phyloP scores from a whole-genome alignment of 2,888 invertebrate species.

The Boloria selene region DNA sequence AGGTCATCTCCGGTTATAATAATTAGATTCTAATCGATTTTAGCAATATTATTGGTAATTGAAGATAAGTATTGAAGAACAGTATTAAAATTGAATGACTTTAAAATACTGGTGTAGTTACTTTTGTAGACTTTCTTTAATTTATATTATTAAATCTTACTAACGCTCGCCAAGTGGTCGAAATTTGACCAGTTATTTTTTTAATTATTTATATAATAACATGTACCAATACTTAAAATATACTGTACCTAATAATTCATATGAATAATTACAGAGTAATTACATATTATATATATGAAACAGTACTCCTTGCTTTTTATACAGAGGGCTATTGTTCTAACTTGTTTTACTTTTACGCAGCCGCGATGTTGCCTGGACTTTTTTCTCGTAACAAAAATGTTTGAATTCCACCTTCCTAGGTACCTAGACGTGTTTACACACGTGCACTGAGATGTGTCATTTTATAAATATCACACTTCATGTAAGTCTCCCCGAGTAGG shows the following conservation, averaged over 20 bases:
- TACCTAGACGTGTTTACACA: constrained; percentile 26
- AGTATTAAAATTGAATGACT: too few relatives aligned
- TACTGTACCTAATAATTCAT: too few relatives aligned
- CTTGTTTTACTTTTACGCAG: constrained; percentile 30
- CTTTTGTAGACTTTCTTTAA: too few relatives aligned
- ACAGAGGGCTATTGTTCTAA: constrained; percentile 27
- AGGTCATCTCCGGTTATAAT: constrained; percentile 4
- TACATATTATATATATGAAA: constrained; percentile 11
- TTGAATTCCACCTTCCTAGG: constrained; percentile 24
- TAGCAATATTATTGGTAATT: not conserved
- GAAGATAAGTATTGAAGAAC: too few relatives aligned
- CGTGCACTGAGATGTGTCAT: constrained; percentile 23
- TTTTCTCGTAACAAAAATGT: constrained; percentile 27
- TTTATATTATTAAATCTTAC: too few relatives aligned
- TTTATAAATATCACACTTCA: constrained; percentile 11
- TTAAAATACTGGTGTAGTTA: too few relatives aligned
- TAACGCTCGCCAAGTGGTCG: too few relatives aligned
- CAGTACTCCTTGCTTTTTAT: constrained; percentile 16
- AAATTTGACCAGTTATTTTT: too few relatives aligned
- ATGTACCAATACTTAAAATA: too few relatives aligned
- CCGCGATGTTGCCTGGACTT: constrained; percentile 18
- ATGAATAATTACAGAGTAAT: constrained; percentile 13
- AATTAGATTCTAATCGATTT: not conserved
- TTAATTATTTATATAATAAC: too few relatives aligned
- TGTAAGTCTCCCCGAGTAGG: not conserved